phyloP scores from a whole-genome alignment of 2,888 invertebrate species.

The Zelleria hepariella region DNA sequence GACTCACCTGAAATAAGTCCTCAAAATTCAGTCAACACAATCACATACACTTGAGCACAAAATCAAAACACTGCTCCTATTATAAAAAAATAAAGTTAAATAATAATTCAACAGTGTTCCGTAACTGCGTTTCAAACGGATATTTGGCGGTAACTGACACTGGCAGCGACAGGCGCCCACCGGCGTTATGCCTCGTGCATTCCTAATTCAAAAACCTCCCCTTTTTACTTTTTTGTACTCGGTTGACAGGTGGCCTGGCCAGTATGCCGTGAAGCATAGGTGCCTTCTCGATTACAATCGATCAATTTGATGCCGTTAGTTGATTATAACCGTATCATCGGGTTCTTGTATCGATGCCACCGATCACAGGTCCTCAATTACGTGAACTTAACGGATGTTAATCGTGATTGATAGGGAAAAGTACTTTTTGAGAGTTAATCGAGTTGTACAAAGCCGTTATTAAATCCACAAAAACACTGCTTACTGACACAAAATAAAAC shows the following conservation, averaged over 20 bases:
- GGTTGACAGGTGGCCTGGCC: constrained; percentile 20
- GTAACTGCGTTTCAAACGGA: constrained; percentile 7
- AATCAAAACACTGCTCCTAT: background rate
- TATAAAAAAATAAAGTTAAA: background rate
- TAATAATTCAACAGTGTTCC: background rate
- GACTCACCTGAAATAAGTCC: background rate
- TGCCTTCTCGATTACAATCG: background rate
- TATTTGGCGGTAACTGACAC: constrained; percentile 21
- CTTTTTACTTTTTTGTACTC: constrained; percentile 17
- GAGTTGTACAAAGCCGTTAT: too few relatives aligned
- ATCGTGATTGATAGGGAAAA: constrained; percentile 2
- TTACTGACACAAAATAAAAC: too few relatives aligned
- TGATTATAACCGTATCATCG: constrained; percentile 6
- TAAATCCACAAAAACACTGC: background rate
- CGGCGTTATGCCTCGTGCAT: constrained; percentile 32
- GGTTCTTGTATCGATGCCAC: constrained; percentile 1
- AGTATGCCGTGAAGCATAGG: constrained; percentile 25
- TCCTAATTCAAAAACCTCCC: constrained; percentile 30
- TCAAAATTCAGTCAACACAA: background rate
- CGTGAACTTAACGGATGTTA: constrained; percentile 3
- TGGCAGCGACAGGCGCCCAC: constrained; percentile 12
- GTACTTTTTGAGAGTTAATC: background rate
- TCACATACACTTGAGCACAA: background rate
- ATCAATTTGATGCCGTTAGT: constrained; percentile 10
- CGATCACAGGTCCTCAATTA: background rate